These are phyloP conservation scores for Nymphalis c-album DNA, from an alignment of 2,888 invertebrate genomes.

Conservation along the genomic window DNA sequence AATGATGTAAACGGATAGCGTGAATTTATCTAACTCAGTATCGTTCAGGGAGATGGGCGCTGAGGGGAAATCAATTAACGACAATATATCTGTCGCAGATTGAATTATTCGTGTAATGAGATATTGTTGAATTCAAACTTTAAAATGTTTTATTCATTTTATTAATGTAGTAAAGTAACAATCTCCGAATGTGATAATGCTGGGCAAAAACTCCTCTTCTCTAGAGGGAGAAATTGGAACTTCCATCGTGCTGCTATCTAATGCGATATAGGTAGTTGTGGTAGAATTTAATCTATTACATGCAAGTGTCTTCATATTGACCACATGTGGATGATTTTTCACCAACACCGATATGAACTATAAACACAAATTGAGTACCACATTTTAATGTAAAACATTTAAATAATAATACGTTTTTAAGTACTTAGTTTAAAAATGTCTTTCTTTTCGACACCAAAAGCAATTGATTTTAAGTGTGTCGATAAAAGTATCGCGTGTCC, in stretches of 20 bases:
- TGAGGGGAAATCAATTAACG: constrained; percentile 75
- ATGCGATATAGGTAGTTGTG: no score
- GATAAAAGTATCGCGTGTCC: constrained; percentile 42
- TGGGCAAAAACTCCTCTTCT: no score
- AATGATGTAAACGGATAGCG: constrained; percentile 81
- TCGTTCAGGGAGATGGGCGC: constrained; percentile 58
- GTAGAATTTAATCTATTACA: no score
- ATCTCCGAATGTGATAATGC: no score
- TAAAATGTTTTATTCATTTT: constrained; percentile 14
- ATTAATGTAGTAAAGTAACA: neutral
- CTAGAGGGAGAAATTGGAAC: no score
- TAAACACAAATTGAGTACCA: no score
- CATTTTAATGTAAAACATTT: no score
- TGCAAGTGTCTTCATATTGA: no score
- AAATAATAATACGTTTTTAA: no score
- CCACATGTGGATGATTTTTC: no score
- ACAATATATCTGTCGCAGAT: constrained; percentile 65
- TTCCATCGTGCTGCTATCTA: no score
- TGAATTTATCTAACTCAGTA: constrained; percentile 74
- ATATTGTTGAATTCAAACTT: constrained; percentile 55
- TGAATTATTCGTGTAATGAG: constrained; percentile 55
- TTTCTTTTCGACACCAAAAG: constrained; percentile 35
- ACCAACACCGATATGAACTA: no score
- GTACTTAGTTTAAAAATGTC: neutral
- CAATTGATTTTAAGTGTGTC: constrained; percentile 43